Conservation (phyloP, 2,797 vertebrate genomes). For the Silurus aristotelis region DNA sequence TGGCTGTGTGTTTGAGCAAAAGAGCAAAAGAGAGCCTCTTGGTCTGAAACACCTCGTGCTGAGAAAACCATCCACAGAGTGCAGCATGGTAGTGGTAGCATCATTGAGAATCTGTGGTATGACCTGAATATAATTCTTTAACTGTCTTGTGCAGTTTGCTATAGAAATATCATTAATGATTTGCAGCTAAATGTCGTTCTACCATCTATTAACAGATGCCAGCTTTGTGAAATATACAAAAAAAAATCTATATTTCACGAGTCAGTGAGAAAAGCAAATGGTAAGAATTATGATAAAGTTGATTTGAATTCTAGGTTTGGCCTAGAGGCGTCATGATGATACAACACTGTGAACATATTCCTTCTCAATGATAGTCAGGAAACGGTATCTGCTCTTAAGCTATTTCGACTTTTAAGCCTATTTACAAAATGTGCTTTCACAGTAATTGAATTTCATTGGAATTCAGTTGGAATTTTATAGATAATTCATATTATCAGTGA, state of each 20-base stretch:
- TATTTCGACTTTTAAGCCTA: not conserved
- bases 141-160: not conserved
- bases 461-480: not conserved
- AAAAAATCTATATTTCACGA: not conserved
- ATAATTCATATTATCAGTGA: not conserved
- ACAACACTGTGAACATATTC: not conserved
- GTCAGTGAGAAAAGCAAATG: not conserved
- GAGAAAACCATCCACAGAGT: not conserved
- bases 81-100: not conserved
- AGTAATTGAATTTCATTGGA: not conserved
- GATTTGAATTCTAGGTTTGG: not conserved
- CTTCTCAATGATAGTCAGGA: not conserved
- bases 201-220: not conserved
- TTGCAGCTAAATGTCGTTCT: not conserved
- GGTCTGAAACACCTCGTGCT: not conserved
- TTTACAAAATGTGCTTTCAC: not conserved
- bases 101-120: not conserved
- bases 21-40: not conserved
- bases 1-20: not conserved
- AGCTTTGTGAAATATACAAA: not conserved
- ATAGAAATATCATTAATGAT: too few relatives aligned
- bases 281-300: not conserved
- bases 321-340: not conserved
- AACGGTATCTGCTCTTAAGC: not conserved
- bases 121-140: not conserved